Conservation (phyloP, 2,888 invertebrate genomes). For the Drosophila suboccidentalis region DNA sequence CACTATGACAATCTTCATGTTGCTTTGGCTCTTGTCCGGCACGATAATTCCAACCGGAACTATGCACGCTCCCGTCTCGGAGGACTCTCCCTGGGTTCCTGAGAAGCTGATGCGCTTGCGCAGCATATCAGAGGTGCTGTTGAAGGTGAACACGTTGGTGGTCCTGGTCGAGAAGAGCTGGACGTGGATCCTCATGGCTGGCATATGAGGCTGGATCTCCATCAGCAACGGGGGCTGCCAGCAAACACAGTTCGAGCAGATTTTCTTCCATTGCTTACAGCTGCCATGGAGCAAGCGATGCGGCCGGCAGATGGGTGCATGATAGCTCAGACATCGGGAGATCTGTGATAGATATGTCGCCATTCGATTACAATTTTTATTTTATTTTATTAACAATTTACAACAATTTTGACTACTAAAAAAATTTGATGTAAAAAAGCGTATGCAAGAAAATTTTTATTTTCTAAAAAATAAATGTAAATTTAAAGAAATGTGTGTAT, state of each 20-base stretch:
- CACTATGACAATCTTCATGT: constrained; percentile 75
- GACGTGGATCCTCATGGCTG: constrained; percentile 37
- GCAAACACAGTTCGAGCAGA: constrained; percentile 28
- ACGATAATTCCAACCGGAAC: constrained; percentile 64
- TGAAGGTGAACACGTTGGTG: constrained; percentile 47
- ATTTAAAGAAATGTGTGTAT: constrained; percentile 3
- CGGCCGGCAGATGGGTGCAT: constrained; percentile 58
- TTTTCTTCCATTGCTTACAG: constrained; percentile 47
- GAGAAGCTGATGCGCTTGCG: constrained; percentile 68
- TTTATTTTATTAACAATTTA: background rate
- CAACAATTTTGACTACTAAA: constrained; percentile 11
- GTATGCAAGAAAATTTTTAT: constrained; percentile 6
- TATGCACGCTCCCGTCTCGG: constrained; percentile 6
- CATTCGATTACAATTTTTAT: constrained; percentile 24
- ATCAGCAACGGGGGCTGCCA: constrained; percentile 21
- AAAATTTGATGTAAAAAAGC: background rate
- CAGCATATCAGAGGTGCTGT: constrained; percentile 52
- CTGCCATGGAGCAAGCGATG: constrained; percentile 47
- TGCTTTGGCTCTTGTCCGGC: constrained; percentile 43
- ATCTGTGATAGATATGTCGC: constrained; percentile 64
- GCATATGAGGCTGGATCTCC: constrained; percentile 14
- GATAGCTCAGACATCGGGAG: constrained; percentile 65
- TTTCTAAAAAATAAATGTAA: constrained; percentile 15
- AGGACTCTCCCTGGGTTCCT: constrained; percentile 30
- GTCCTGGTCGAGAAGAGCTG: constrained; percentile 55